Conservation (phyloP, 2,888 invertebrate species). For the Lasioglossum lativentre region DNA sequence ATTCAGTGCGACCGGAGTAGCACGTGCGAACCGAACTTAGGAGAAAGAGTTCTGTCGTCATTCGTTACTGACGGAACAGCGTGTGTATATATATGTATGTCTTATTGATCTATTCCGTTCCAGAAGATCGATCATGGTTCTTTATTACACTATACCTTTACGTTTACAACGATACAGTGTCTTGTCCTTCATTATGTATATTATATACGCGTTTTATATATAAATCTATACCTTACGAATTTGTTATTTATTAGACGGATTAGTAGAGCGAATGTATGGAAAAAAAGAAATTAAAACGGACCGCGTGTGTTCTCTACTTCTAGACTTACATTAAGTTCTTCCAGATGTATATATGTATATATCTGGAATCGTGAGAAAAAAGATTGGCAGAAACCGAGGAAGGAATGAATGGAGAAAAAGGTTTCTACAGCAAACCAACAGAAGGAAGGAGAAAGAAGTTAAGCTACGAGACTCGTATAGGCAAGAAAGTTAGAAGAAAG, state of each 20-base stretch:
- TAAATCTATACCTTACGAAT: neutral
- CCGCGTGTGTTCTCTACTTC: neutral
- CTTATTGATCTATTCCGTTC: neutral
- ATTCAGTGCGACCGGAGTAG: constrained; percentile 56
- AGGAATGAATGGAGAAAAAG: constrained; percentile 22
- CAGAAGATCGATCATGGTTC: constrained; percentile 28
- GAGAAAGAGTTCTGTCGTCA: constrained; percentile 60
- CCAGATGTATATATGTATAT: neutral
- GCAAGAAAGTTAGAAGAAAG: constrained; percentile 63
- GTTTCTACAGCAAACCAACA: constrained; percentile 60
- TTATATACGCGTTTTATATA: constrained; percentile 8
- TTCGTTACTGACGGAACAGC: constrained; percentile 47
- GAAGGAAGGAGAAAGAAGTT: constrained; percentile 53
- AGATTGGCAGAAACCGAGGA: constrained; percentile 41
- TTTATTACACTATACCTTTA: constrained; percentile 34
- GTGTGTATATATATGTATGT: neutral
- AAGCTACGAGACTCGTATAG: constrained; percentile 59
- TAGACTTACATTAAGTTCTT: constrained; percentile 3
- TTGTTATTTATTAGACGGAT: constrained; percentile 9
- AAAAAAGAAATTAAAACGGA: neutral
- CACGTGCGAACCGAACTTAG: constrained; percentile 63
- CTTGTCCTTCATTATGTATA: constrained; percentile 26
- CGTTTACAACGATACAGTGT: constrained; percentile 23
- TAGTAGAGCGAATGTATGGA: neutral
- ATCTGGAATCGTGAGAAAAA: constrained; percentile 20